These are phyloP conservation scores for Brassicogethes aeneus DNA, from an alignment of 2,888 invertebrate species.

Conservation along the genomic window DNA sequence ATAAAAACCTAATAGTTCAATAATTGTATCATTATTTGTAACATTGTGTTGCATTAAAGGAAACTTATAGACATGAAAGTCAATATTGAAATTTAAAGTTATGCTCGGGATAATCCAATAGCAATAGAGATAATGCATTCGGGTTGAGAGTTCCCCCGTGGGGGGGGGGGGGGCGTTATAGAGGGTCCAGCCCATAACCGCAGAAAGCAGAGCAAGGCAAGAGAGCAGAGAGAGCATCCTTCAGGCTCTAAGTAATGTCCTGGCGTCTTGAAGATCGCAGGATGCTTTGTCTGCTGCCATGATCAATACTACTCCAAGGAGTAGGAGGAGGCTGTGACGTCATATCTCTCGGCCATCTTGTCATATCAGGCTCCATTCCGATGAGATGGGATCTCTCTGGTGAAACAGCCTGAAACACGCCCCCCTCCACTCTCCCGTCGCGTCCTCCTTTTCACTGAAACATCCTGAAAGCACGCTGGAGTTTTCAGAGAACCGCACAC, in stretches of 20 bases:
- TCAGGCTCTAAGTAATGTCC: constrained; percentile 5
- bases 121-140: no score
- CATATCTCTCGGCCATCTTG: constrained; percentile 44
- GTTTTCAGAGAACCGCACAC: constrained; percentile 12
- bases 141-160: no score
- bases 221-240: neutral
- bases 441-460: constrained; percentile 5
- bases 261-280: constrained; percentile 20
- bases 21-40: no score
- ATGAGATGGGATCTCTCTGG: constrained; percentile 33
- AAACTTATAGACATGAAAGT: no score
- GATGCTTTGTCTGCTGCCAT: constrained; percentile 35
- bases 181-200: no score
- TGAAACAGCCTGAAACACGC: constrained; percentile 33
- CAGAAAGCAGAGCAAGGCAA: no score
- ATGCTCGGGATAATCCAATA: no score
- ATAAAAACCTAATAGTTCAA: no score
- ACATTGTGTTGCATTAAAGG: no score
- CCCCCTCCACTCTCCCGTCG: constrained; percentile 24
- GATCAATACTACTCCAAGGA: constrained; percentile 35
- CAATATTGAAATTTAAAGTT: no score
- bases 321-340: constrained; percentile 37
- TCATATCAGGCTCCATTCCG: constrained; percentile 42
- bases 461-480: constrained; percentile 12
- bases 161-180: no score